Evolutionary conservation across 2,888 invertebrate genomes (phyloP), one percentile per base, ranked within the genome.

Genomic region (Hemaris fuciformis): DNA sequence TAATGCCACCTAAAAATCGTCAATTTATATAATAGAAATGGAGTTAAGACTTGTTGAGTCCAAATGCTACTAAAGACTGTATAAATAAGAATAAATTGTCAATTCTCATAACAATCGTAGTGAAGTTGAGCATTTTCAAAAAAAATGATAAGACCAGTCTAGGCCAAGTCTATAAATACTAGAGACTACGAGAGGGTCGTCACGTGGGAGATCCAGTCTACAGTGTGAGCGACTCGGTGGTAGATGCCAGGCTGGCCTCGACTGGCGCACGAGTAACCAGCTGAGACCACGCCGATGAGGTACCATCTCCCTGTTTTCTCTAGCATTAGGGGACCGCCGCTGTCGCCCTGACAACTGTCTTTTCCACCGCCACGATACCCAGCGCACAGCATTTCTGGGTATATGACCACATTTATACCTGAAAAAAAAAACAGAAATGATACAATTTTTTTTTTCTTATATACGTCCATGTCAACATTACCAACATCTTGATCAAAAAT

Each of bases 351-450:
- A 66, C 93, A 93, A 69, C 95, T 95, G 86, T 97, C 97, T 75
- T 96, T 95, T 31, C 98, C 97, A 0, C 98, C 98, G 25, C 95
- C 96, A 59, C 97, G 94, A 84, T 98, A 98, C 2, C 98, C 98
- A 0, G 98, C 98, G 82, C 98, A 98, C 85, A 98, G 95, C 98
- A 98, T 98, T 87, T 98, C 98, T 46, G 98, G 98, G 86, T 98
- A 98, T 77, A 98, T 98, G 15, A 98, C 96, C 43, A 97, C 97
- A 81, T 96, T 96, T 75, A 97, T 97, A 60, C 97, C 97, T 93
- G 84, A 20, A 83, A 77, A n/a, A n/a, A n/a, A n/a, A n/a, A n/a
- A n/a, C n/a, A n/a, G n/a, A n/a, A n/a, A n/a, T n/a, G n/a, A n/a
- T n/a, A n/a, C n/a, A n/a, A n/a, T n/a, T n/a, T n/a, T n/a, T n/a